Evolutionary conservation across 2,888 invertebrate genomes (phyloP), one percentile per base, ranked within the genome.

Genomic region (Eupsilia transversa): DNA sequence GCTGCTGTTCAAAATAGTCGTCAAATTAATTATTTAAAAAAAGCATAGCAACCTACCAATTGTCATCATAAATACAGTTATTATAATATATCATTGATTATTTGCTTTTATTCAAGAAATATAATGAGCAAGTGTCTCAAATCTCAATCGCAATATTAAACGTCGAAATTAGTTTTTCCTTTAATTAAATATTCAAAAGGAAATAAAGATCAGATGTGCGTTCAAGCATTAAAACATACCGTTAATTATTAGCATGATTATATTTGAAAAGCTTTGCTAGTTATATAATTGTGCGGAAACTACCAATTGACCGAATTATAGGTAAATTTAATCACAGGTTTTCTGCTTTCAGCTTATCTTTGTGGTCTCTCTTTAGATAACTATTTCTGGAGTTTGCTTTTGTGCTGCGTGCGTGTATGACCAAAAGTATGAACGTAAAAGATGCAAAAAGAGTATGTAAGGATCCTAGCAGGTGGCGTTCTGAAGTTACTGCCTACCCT

Each of bases 261-360:
- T 46, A 35, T 38, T 46, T 23, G 30, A 63, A 49, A 57, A 74
- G 30, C 14, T 46, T 20, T 33, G 23, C 1, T 35, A 52, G 69
- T n/a, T 65, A 41, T 12, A 7, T 65, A 69, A 69, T 56, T 69
- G 17, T 49, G 33, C 78, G 78, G 56, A 64, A 67, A 68, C 54
- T n/a, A 38, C 23, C 2, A 63, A 79, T 71, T 59, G 63, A 7
- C 67, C 61, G 66, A 52, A 70, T 46, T 54, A 6, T 59, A 56
- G 30, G 43, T 65, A 49, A 6, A 27, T 27, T 38, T 59, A 56
- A 70, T 67, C 54, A 49, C 17, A 27, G 7, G 20, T 64, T 60
- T 70, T 60, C 23, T 76, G 41, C 54, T 74, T 66, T 35, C 12
- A 33, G 23, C 27, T 33, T 68, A 27, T 23, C 6, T 56, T 74